Percentiles rank a stretch among this genome's conserved stretches.
Evolutionary conservation across 2,113 vertebrate species (phyloP).

Genomic region (Actenoides lindsayi): DNA sequence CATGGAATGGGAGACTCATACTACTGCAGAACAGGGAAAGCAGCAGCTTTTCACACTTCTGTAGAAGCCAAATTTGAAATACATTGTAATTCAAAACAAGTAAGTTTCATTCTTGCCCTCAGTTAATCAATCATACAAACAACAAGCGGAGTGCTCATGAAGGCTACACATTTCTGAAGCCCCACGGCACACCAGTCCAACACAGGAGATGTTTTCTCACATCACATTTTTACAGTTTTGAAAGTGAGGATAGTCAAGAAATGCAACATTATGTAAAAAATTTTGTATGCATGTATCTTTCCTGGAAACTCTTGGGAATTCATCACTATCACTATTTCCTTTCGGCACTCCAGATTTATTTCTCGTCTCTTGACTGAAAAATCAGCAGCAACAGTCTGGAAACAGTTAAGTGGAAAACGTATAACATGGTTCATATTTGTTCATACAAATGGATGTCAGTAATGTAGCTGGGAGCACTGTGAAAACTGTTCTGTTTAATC

Average conservation of each 20-base stretch:
- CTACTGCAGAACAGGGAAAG: slow-evolving; percentile 91
- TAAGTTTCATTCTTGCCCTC: not conserved
- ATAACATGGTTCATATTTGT: not conserved
- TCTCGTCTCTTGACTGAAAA: not conserved
- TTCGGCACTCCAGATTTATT: not conserved
- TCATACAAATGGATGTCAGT: not conserved
- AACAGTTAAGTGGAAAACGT: not conserved
- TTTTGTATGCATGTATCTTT: not conserved
- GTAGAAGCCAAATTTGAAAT: slow-evolving; percentile 52
- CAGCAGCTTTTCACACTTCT: slow-evolving; percentile 95
- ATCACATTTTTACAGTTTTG: not conserved
- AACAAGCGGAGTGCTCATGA: not conserved
- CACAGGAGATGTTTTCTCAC: rapidly evolving
- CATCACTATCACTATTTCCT: not conserved
- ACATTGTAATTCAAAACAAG: not conserved
- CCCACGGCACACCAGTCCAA: not conserved
- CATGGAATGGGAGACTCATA: slow-evolving; percentile 94
- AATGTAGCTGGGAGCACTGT: not conserved
- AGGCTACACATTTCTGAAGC: not conserved
- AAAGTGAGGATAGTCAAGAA: not conserved
- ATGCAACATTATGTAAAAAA: not conserved
- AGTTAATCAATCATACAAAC: not conserved
- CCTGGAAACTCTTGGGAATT: not conserved
- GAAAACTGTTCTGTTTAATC: not conserved
- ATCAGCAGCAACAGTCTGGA: not conserved